phyloP scores from a whole-genome alignment of 2,113 vertebrate species.

The Recurvirostra avosetta region DNA sequence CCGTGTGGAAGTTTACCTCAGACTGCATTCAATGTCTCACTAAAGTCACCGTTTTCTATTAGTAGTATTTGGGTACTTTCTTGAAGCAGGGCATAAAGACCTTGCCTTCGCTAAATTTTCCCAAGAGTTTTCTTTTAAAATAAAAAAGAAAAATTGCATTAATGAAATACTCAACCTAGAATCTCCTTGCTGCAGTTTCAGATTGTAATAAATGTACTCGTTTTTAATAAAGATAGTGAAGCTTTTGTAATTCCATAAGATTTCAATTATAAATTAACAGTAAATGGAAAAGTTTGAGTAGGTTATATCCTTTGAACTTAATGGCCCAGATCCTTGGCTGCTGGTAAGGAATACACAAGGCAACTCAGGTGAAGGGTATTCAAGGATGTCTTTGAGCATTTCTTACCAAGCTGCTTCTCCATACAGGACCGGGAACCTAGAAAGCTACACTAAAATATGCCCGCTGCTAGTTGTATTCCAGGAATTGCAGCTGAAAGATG shows the following conservation, averaged over 20 bases:
- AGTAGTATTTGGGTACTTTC: neutral
- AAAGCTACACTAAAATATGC: neutral
- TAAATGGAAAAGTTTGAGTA: slow-evolving; percentile 4
- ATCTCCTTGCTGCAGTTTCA: neutral
- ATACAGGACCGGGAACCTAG: neutral
- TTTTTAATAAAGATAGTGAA: slow-evolving; percentile 14
- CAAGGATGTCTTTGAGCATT: neutral
- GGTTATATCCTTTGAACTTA: slow-evolving; percentile 32
- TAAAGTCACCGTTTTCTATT: neutral
- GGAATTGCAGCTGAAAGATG: neutral
- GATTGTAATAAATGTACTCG: neutral
- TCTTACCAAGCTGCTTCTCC: neutral
- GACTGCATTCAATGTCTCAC: neutral
- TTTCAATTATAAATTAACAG: slow-evolving; percentile 23
- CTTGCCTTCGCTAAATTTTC: neutral
- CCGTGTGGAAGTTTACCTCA: neutral
- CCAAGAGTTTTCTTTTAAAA: neutral
- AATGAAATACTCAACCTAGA: neutral
- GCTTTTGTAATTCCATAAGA: slow-evolving; percentile 21
- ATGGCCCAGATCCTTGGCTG: neutral
- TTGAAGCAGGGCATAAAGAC: neutral
- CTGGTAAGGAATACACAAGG: neutral
- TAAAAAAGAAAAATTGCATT: neutral
- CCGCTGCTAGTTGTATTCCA: neutral
- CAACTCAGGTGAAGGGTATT: neutral